Evolutionary conservation across 2,113 vertebrate genomes (phyloP), one percentile per base, ranked within the genome.

Genomic region (Neotoma lepida): DNA sequence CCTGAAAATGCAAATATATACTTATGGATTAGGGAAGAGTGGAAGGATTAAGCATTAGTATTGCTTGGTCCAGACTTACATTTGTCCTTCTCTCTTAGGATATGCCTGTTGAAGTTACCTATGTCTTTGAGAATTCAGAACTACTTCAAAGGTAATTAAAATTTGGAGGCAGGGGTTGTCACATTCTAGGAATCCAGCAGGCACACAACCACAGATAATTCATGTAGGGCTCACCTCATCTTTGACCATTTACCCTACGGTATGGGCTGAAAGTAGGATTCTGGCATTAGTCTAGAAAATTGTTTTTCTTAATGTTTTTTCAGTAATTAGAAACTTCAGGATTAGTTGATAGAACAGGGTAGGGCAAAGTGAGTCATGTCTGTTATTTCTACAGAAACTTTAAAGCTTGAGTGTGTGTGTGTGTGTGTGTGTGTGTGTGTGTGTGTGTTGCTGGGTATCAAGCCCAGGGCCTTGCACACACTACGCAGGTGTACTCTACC

Each of bases 91-190:
- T 97, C 41, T 97, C 97, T 86, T 97, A 99, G 97, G 97, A 94
- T 1, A 81, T 90, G 13, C 99, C 99, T 0, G 98, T 99, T 95
- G 98, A 99, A 35, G 98, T 99, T n/a, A 98, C 90, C 84, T 99
- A 98, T 93, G 18, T 97, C 14, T 95, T 99, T 73, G 99, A 99
- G 96, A 98, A 98, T 13, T 98, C 98, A 93, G 96, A 92, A 89
- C 96, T 99, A 13, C 93, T 98, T 70, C 98, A 99, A 97, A 98
- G 97, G 98, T 98, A 98, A 97, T 84, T 49, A 93, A 94, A 71
- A 90, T 70, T 70, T 92, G 88, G 46, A 71, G 81, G 41, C 61
- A 24, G 58, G 89, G 41, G 66, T 78, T 54, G 85, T 82, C 33
- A 78, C 33, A 89, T 15, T 30, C 35, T 33, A 87, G 56, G 70